Evolutionary conservation across 2,113 vertebrate genomes (phyloP), one percentile per base, ranked within the genome.

Genomic region (Cavia porcellus): DNA sequence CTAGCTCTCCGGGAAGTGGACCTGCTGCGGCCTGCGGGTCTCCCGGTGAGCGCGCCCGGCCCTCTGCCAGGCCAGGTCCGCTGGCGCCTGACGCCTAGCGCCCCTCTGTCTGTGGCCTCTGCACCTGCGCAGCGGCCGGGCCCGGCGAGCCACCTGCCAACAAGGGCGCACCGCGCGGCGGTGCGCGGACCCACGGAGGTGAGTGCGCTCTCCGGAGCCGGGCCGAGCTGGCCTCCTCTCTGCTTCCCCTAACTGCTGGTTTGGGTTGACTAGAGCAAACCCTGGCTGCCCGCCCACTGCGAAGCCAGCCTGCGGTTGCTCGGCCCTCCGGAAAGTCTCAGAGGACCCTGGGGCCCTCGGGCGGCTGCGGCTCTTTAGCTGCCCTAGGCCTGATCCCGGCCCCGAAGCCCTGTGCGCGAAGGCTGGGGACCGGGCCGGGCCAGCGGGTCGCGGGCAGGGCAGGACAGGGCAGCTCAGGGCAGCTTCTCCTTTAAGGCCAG

Each of bases 401-500:
- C 22, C 15, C 20, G 74, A 81, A 74, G 47, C 24, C 68, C 45
- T 7, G 85, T 7, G 12, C 81, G 90, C 57, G 0, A 35, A 80
- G n/a, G 85, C 81, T 90, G 28, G 8, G 80, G 57, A 75, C 59
- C 66, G 0, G 30, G 4, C 32, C 6, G 80, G 45, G 81, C 64
- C 61, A 0, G 38, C 38, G n/a, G 90, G 9, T 83, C 79, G 90
- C 82, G 47, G 47, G 86, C 61, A 92, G 97, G 94, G 98, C 52
- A 91, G 55, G 82, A 82, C 61, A 93, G 97, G 92, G 98, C 55
- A 92, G 96, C 92, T 97, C 97, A 93, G 97, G 70, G 96, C 83
- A 95, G 86, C 98, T 99, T 98, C 98, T 98, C 99, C 99, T 99
- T 99, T 99, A 99, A 99, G 98, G 97, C 97, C 35, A n/a, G 97